Percentiles rank a stretch among this genome's conserved stretches.
Conservation (phyloP, 2,888 invertebrate species). For the Agrochola circellaris region DNA sequence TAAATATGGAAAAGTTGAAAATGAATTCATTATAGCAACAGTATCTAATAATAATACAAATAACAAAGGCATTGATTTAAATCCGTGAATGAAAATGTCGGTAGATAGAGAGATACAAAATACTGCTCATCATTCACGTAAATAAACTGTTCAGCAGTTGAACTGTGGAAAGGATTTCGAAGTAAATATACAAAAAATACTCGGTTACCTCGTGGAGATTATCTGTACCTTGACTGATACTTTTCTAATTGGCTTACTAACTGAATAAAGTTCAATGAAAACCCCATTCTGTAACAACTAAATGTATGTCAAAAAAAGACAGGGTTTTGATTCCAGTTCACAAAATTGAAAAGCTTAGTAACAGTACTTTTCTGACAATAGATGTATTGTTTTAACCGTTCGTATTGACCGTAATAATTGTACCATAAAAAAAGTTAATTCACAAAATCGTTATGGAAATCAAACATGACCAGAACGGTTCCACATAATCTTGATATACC, state of each 20-base stretch:
- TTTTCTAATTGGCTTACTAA: constrained; percentile 7
- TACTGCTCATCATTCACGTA: neutral
- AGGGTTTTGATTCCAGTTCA: constrained; percentile 22
- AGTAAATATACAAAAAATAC: neutral
- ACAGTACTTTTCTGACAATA: constrained; percentile 52
- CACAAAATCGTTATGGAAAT: constrained; percentile 8
- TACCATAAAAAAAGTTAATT: constrained; percentile 21
- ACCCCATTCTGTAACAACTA: neutral
- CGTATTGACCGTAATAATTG: constrained; percentile 41
- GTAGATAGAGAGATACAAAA: neutral
- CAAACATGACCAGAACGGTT: constrained; percentile 21
- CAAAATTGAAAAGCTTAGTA: constrained; percentile 41
- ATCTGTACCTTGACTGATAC: neutral
- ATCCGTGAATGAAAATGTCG: neutral
- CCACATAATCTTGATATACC: constrained; percentile 2
- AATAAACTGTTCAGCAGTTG: neutral
- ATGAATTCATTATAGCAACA: neutral
- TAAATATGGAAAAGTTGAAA: neutral
- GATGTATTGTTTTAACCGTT: constrained; percentile 48
- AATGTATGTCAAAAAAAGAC: constrained; percentile 46
- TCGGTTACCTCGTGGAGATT: neutral
- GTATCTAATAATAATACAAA: neutral
- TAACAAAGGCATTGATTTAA: neutral
- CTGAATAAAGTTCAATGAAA: constrained; percentile 7
- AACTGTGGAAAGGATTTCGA: neutral